phyloP scores from a whole-genome alignment of 2,113 vertebrate species.

The Onychostruthus taczanowskii region DNA sequence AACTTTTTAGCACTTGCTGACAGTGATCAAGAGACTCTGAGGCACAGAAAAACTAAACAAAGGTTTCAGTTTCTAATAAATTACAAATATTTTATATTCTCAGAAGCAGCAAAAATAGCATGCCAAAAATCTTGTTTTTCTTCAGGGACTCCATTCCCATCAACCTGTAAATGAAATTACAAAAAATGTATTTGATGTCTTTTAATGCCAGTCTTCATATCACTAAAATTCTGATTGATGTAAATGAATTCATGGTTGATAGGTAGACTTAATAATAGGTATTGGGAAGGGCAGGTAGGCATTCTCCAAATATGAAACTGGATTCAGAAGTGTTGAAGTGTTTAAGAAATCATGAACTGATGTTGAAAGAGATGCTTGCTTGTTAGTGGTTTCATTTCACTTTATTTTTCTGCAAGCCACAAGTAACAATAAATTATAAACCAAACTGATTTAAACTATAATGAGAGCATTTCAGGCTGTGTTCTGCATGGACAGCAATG shows the following conservation, averaged over 20 bases:
- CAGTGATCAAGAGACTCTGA: background rate
- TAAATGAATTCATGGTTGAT: background rate
- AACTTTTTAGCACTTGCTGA: background rate
- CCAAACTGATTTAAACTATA: background rate
- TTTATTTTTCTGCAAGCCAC: slow-evolving; percentile 23
- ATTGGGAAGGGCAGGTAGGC: background rate
- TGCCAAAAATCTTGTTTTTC: background rate
- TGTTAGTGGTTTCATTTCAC: background rate
- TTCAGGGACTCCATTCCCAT: background rate
- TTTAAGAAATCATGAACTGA: background rate
- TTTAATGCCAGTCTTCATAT: background rate
- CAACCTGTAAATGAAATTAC: background rate
- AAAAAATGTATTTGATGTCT: background rate
- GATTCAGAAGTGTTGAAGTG: background rate
- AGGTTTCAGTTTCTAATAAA: background rate
- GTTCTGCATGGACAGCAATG: background rate
- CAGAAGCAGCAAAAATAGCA: background rate
- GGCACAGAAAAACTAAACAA: background rate
- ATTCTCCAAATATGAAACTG: background rate
- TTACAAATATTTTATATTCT: background rate
- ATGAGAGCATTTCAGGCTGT: slow-evolving; percentile 1
- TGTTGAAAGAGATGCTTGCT: background rate
- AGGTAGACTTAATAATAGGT: background rate
- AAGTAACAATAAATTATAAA: slow-evolving; percentile 26
- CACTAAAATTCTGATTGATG: background rate